phyloP scores from a whole-genome alignment of 2,797 vertebrate species.

The Acrossocheilus fasciatus region DNA sequence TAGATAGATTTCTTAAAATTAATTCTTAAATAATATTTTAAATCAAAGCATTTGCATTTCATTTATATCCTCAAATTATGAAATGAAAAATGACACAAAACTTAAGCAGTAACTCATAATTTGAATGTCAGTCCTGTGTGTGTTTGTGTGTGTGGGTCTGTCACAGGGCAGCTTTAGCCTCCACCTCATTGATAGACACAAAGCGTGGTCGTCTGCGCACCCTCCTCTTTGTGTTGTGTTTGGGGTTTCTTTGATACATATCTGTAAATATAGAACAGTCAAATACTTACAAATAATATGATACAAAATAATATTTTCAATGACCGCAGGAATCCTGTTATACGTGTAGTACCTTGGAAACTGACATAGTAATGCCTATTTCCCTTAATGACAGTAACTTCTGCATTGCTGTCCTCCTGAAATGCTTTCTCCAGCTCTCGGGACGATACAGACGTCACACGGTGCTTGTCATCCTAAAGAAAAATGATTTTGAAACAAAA shows the following conservation, averaged over 20 bases:
- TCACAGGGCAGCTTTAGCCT: slow-evolving; percentile 70
- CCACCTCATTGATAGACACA: slow-evolving; percentile 78
- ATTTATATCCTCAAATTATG: neutral
- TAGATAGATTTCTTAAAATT: neutral
- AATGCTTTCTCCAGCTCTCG: slow-evolving; percentile 84
- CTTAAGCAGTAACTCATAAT: neutral
- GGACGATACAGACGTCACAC: slow-evolving; percentile 77
- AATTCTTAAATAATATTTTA: neutral
- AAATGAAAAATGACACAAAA: neutral
- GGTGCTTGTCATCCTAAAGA: slow-evolving; percentile 73
- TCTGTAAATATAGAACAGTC: slow-evolving; percentile 68
- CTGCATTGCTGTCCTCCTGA: slow-evolving; percentile 65
- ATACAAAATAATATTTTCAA: neutral
- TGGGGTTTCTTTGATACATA: slow-evolving; percentile 86
- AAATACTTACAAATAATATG: neutral
- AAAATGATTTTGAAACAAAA: slow-evolving; percentile 30
- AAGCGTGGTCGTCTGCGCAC: slow-evolving; percentile 86
- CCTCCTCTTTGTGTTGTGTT: slow-evolving; percentile 79
- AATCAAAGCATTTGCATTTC: neutral
- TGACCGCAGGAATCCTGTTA: neutral
- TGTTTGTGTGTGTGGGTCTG: neutral
- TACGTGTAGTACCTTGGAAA: slow-evolving; percentile 79
- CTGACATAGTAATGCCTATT: slow-evolving; percentile 82
- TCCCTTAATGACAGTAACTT: slow-evolving; percentile 81
- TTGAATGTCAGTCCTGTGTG: neutral